Evolutionary conservation across 2,888 invertebrate species (phyloP), one percentile per base, ranked within the genome.

Genomic region (Microctonus aethiopoides): DNA sequence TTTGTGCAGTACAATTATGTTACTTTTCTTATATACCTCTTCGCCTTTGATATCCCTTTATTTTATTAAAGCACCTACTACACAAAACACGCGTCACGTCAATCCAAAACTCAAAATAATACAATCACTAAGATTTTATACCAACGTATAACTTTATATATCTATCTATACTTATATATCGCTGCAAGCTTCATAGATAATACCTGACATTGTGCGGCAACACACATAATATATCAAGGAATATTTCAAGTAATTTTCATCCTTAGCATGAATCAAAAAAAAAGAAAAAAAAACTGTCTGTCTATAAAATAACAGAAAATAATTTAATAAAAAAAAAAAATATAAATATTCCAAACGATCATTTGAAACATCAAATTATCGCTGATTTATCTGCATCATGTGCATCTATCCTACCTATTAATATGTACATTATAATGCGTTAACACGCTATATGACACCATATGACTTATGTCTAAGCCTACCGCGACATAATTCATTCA

Each of bases 11-110:
- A 59, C 29, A 46, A 39, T 56, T 51, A 46, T n/a, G 59, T 59
- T 51, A 26, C 34, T 29, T 67, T 46, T 51, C 54, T 24, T 64
- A 65, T 56, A 34, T 46, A 46, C 46, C 46, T 46, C 16, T 59
- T 59, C 20, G 10, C 26, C 59, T 67, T 67, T 67, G 67, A 67
- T 60, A 60, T 59, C 51, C 56, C 52, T 22, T 26, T 67, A 67
- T 67, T 66, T 67, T 67, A 67, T 67, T 67, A 41, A 67, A 67
- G 51, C 67, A 67, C n/a, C 39, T 64, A n/a, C 39, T 29, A n/a
- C 16, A 46, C 46, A 46, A 46, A 46, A 46, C 16, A 46, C 46
- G 16, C 46, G 24, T 24, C 32, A 46, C 62, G 32, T 41, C 61
- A 36, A 61, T 61, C 34, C 34, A 20, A 29, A 26, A 34, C 67